Evolutionary conservation across 2,888 invertebrate species (phyloP).

Genomic region (Thecocarcelia acutangulata): DNA sequence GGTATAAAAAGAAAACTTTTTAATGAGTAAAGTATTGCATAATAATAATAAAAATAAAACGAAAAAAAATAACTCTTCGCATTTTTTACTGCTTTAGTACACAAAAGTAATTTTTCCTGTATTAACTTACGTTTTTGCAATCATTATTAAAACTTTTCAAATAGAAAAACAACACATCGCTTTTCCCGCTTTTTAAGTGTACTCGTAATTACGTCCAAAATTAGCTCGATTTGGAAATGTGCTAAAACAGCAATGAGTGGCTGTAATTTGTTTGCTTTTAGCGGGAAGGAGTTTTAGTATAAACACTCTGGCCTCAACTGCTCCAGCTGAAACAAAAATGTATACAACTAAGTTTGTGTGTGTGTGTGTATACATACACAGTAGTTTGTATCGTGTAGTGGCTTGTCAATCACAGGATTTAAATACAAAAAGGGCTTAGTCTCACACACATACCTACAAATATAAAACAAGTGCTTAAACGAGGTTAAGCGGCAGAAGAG

Average conservation of each 20-base stretch:
- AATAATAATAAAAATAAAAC: neutral
- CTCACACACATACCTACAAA: slow-evolving; percentile 1
- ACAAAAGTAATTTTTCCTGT: too few species aligned
- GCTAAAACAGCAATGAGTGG: slow-evolving; percentile 5
- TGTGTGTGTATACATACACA: too few species aligned
- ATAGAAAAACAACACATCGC: neutral
- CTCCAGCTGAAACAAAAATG: neutral
- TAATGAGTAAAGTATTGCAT: too few species aligned
- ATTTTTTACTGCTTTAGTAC: neutral
- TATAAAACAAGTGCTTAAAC: neutral
- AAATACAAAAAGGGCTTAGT: slow-evolving; percentile 45
- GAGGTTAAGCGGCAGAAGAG: neutral
- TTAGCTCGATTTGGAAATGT: slow-evolving; percentile 7
- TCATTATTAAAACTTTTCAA: neutral
- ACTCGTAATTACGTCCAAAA: slow-evolving; percentile 29
- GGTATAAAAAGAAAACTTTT: too few species aligned
- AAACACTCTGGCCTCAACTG: neutral
- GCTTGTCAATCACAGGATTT: slow-evolving; percentile 44
- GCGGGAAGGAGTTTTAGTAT: neutral
- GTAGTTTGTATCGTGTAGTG: neutral
- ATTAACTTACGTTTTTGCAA: too few species aligned
- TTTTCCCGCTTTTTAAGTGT: too few species aligned
- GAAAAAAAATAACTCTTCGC: neutral
- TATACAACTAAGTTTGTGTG: slow-evolving; percentile 20
- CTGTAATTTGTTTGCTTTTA: slow-evolving; percentile 12